phyloP scores from a whole-genome alignment of 2,888 invertebrate species.

The Coelopa pilipes region DNA sequence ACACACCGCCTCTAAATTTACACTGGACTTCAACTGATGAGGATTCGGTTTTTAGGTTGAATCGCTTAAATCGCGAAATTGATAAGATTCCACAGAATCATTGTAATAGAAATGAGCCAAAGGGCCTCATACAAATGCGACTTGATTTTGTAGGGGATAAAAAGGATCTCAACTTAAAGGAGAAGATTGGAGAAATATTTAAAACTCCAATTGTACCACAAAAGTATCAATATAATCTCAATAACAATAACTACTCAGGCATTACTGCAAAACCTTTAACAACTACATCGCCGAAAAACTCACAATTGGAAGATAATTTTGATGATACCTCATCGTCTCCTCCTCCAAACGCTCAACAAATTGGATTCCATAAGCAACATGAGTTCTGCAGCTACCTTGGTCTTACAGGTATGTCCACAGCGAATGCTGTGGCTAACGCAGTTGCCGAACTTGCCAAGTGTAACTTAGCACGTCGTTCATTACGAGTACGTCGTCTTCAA shows the following conservation, averaged over 20 bases:
- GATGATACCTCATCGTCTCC: background rate
- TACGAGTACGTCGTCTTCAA: constrained; percentile 58
- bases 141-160: constrained; percentile 46
- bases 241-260: background rate
- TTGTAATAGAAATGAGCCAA: constrained; percentile 19
- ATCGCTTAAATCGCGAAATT: constrained; percentile 51
- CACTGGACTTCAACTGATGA: constrained; percentile 46
- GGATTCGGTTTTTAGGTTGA: constrained; percentile 52
- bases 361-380: constrained; percentile 58
- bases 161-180: constrained; percentile 43
- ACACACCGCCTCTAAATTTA: constrained; percentile 39
- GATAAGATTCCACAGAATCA: constrained; percentile 44
- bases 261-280: background rate
- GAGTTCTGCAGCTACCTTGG: constrained; percentile 66
- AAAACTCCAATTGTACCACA: constrained; percentile 51
- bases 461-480: constrained; percentile 56
- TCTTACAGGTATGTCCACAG: constrained; percentile 61
- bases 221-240: constrained; percentile 40
- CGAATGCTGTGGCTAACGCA: constrained; percentile 59
- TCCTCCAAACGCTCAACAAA: constrained; percentile 3
- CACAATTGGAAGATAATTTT: background rate
- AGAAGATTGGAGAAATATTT: constrained; percentile 49
- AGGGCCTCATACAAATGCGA: constrained; percentile 45
- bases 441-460: constrained; percentile 58
- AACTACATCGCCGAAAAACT: background rate